Evolutionary conservation across 2,888 invertebrate species (phyloP).

Genomic region (Leptopilina drosophilae): DNA sequence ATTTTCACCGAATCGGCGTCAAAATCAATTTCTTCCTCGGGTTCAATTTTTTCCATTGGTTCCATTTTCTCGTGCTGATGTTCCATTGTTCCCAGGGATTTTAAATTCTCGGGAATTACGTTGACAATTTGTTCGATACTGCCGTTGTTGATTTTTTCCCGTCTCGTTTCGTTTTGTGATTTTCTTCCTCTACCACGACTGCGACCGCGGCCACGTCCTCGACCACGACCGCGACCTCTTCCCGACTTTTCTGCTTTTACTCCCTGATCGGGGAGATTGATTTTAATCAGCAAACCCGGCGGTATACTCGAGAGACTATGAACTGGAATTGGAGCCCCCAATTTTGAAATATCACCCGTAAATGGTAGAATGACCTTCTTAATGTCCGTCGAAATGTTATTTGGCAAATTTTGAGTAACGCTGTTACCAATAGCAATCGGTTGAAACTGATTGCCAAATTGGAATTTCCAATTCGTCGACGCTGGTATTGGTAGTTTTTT

Average conservation of each 20-base stretch:
- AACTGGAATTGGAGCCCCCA: slow-evolving; percentile 74
- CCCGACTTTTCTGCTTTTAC: slow-evolving; percentile 52
- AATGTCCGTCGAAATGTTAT: slow-evolving; percentile 62
- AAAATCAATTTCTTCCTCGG: slow-evolving; percentile 44
- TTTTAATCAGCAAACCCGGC: slow-evolving; percentile 74
- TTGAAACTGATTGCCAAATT: slow-evolving; percentile 71
- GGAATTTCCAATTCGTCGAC: slow-evolving; percentile 70
- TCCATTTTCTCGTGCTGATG: slow-evolving; percentile 32
- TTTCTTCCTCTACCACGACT: slow-evolving; percentile 53
- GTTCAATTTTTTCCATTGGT: slow-evolving; percentile 43
- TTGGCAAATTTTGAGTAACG: slow-evolving; percentile 59
- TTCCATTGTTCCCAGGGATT: slow-evolving; percentile 36
- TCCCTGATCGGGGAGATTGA: slow-evolving; percentile 70
- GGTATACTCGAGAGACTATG: slow-evolving; percentile 74
- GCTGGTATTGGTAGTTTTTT: slow-evolving; percentile 72
- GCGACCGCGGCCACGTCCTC: neutral
- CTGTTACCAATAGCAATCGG: slow-evolving; percentile 71
- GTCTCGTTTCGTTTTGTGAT: slow-evolving; percentile 32
- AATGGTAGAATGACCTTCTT: slow-evolving; percentile 75
- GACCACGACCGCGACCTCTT: slow-evolving; percentile 52
- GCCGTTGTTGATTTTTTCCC: slow-evolving; percentile 54
- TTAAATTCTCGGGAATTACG: slow-evolving; percentile 38
- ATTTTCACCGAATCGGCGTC: slow-evolving; percentile 43
- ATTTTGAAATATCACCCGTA: slow-evolving; percentile 70
- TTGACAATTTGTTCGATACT: slow-evolving; percentile 37